Evolutionary conservation across 2,113 vertebrate genomes (phyloP).

Genomic region (Cavia porcellus): DNA sequence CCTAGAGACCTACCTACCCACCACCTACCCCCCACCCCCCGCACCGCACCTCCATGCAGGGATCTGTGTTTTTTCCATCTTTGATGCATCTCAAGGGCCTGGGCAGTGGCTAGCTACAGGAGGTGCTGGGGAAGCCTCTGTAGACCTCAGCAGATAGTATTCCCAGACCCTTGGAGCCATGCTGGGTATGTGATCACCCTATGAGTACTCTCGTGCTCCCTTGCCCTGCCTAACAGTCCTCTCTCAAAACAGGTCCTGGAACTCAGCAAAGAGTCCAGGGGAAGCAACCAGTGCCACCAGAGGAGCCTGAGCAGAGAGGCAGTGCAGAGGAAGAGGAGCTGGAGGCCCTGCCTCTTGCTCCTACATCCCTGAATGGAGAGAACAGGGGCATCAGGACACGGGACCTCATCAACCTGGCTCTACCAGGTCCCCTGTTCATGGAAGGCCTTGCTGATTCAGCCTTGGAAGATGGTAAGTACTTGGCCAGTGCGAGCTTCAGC

Average conservation of each 20-base stretch:
- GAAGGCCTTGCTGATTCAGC: slow-evolving; percentile 86
- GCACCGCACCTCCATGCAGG: accelerated
- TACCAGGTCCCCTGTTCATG: background rate
- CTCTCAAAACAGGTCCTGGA: background rate
- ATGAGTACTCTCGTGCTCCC: accelerated
- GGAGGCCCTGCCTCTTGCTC: background rate
- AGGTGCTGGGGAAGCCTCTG: background rate
- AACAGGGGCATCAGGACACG: background rate
- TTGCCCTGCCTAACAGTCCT: background rate
- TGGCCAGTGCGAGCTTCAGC: background rate
- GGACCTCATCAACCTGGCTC: slow-evolving; percentile 1
- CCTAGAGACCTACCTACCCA: background rate
- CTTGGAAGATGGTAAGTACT: slow-evolving; percentile 86
- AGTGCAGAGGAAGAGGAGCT: slow-evolving; percentile 52
- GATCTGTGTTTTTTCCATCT: background rate
- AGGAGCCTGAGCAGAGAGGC: slow-evolving; percentile 53
- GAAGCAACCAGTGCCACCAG: background rate
- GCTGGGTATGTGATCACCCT: background rate
- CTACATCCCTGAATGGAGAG: accelerated
- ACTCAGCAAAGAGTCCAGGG: slow-evolving; percentile 39
- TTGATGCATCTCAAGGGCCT: background rate
- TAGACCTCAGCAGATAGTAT: background rate
- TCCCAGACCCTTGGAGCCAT: background rate
- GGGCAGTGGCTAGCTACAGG: background rate
- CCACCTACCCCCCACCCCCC: no score